Evolutionary conservation across 2,113 vertebrate genomes (phyloP), one percentile per base, ranked within the genome.

Genomic region (Cairina moschata): DNA sequence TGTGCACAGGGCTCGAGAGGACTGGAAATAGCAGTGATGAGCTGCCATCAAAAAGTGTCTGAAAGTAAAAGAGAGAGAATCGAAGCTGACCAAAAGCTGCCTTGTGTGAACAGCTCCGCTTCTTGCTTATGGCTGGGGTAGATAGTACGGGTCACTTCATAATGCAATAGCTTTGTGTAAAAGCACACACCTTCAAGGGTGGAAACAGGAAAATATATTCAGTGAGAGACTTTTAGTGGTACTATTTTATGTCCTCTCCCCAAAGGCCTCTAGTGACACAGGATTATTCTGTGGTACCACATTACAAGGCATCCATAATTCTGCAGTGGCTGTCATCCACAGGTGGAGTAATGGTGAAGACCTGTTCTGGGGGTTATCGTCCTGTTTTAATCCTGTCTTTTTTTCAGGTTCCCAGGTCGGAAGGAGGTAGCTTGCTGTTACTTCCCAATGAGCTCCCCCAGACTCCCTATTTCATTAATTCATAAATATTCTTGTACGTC

Each of bases 1-100:
- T 83, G 13, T 68, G 88, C 88, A 75, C 73, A 72, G 83, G 3
- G 78, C 44, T 54, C 4, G 4, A 74, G 66, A 58, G 77, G 71
- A 69, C 75, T 94, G 71, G 81, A 82, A 94, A 86, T 17, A 86
- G 48, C 77, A 82, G 66, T 34, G 69, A 60, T 89, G 81, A 62
- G 63, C 44, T 73, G 75, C 69, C 95, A 86, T 78, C 86, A 88
- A 16, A 78, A 92, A 92, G 65, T 48, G 76, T 17, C 88, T 68
- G 80, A 52, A 56, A 82, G 65, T 12, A 78, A 86, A 31, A 84
- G n/a, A 84, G 65, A 26, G 28, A 55, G 42, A 73, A 81, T 78
- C 77, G 81, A 94, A 42, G 42, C 86, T 78, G 68, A 36, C 68
- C 56, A 55, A 86, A 93, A 88, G 17, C 56, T 88, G 48, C 60